Evolutionary conservation across 1,140 invertebrate genomes (phyloP), one percentile per base, ranked within the genome.

Genomic region (Trichomalopsis sarcophagae): DNA sequence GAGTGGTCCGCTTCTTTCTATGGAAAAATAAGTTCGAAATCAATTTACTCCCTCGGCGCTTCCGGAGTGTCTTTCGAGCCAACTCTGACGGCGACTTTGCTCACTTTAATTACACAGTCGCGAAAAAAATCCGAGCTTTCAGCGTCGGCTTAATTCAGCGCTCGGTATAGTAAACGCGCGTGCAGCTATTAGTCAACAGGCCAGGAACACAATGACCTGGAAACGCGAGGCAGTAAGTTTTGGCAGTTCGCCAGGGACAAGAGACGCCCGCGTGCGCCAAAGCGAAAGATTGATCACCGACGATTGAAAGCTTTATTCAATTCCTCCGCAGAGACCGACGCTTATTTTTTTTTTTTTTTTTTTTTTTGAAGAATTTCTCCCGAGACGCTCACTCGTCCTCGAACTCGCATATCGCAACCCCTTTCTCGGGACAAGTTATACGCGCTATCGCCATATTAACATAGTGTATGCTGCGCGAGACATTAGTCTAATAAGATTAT

Each of bases 111-210:
- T 44, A 10, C 1, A 44, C 6, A 10, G 6, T 44, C 40, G 40
- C 40, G 40, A 44, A 44, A 44, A 40, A 44, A 44, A 44, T 44
- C 40, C 40, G 40, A 44, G 40, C 40, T 44, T 44, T 44, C 40
- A 13, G 14, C 55, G 21, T 44, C 40, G 6, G 40, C 40, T 62
- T 62, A 62, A 62, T 62, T n/a, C 6, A 62, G 55, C 7, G 1
- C 1, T 62, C n/a, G 7, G 55, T n/a, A n/a, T n/a, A 17, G 3
- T 36, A 36, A 5, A 30, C 23, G 27, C 30, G 69, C 2, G n/a
- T 69, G 68, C 10, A 27, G 23, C 69, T 71, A 71, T 71, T 71
- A 71, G 30, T 71, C 69, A 71, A 71, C 68, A 9, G 68, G 10
- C 68, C 30, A 71, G 23, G 30, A 71, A 71, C 23, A 71, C 69